These are phyloP conservation scores for Oasisia sp. DNA, from an alignment of 2,888 invertebrate species.

Conservation along the genomic window DNA sequence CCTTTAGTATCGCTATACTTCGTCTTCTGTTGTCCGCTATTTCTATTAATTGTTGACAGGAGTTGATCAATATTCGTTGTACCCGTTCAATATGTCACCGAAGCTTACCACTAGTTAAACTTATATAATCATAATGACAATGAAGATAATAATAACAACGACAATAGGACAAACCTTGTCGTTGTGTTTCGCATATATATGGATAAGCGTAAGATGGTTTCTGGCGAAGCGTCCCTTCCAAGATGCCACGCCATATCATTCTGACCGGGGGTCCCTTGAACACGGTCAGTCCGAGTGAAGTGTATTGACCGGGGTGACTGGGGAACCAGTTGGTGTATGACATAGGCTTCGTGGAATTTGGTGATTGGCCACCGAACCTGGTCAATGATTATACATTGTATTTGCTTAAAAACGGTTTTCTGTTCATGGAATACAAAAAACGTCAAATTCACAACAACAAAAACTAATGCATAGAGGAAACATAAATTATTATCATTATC, in stretches of 20 bases:
- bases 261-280: slow-evolving; percentile 50
- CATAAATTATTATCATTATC: too few species aligned
- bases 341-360: slow-evolving; percentile 38
- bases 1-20: too few species aligned
- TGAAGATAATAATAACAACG: not conserved
- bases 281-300: slow-evolving; percentile 50
- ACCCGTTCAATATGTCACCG: too few species aligned
- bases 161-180: not conserved
- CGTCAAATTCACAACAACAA: too few species aligned
- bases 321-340: slow-evolving; percentile 50
- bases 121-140: not conserved
- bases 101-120: too few species aligned
- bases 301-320: slow-evolving; percentile 44
- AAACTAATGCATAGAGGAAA: too few species aligned
- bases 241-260: slow-evolving; percentile 56
- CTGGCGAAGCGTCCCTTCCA: slow-evolving; percentile 48
- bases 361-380: slow-evolving; percentile 28
- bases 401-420: not conserved
- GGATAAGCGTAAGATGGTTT: slow-evolving; percentile 47
- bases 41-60: too few species aligned
- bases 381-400: not conserved
- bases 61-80: too few species aligned
- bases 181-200: slow-evolving; percentile 69
- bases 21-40: too few species aligned
- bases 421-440: too few species aligned